Conservation (phyloP, 1,140 invertebrate species). For the Drosophila kanapiae region DNA sequence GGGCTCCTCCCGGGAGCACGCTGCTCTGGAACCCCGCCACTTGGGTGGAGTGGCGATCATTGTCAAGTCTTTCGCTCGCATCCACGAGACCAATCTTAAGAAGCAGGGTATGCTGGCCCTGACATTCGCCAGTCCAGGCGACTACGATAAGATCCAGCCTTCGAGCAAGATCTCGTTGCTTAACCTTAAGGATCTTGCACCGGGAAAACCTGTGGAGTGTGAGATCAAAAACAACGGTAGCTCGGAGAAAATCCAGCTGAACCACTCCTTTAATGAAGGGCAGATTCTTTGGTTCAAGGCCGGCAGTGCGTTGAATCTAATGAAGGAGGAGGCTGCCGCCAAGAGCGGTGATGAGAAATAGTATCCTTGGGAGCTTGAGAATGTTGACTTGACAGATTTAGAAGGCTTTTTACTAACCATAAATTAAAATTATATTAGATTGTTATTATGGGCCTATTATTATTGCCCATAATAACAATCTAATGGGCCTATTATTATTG, state of each 20-base stretch:
- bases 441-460: too few relatives aligned
- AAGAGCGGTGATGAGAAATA: constrained; percentile 10
- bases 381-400: too few relatives aligned
- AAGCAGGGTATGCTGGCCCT: constrained; percentile 99
- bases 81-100: constrained; percentile 99
- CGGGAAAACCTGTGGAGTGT: constrained; percentile 96
- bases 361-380: not conserved
- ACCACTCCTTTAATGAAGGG: constrained; percentile 98
- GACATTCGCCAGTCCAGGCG: constrained; percentile 97
- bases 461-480: too few relatives aligned
- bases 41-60: constrained; percentile 98
- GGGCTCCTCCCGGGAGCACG: constrained; percentile 96
- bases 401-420: too few relatives aligned
- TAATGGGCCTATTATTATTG: too few relatives aligned
- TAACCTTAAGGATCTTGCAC: constrained; percentile 93
- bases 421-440: not conserved
- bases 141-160: constrained; percentile 99
- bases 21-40: constrained; percentile 97
- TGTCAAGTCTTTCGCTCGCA: constrained; percentile 99
- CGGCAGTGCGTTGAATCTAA: constrained; percentile 98
- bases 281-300: constrained; percentile 99
- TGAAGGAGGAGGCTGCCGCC: constrained; percentile 93
- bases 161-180: constrained; percentile 96
- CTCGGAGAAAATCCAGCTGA: constrained; percentile 93
- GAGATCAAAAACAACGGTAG: constrained; percentile 96